Base-by-base conservation (phyloP, 2,113 vertebrate genomes). In the Myotis lucifugus region DNA sequence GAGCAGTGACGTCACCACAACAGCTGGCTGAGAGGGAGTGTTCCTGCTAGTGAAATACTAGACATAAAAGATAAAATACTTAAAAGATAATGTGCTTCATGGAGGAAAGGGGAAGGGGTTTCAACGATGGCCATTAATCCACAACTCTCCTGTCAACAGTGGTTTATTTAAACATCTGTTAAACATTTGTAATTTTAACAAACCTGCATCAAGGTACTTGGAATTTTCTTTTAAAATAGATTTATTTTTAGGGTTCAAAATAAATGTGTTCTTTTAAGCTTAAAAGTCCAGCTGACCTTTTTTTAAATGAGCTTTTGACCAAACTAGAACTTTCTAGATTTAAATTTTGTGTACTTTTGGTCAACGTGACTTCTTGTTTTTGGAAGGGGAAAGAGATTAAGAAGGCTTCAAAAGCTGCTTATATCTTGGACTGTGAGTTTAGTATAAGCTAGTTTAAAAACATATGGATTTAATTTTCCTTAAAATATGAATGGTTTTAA, bases 131-230 rank as follows among this genome's bases (percentile, higher is more conserved):
- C 32, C 74, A 97, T 97, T 95, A 94, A 91, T 97, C 91, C 32
- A 85, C 82, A 13, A 19, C 2, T 77, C 82, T 96, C 72, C 92
- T 91, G 89, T 84, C 92, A 92, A 14, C 54, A 59, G 12, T 96
- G 91, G 61, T 32, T 97, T 95, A 93, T 85, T 96, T 87, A 88
- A 91, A 96, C 67, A 95, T 96, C 52, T 97, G 72, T 94, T 96
- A 91, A 7, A 72, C 64, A 64, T 90, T 97, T 97, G 91, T 96
- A 97, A 94, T 85, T 61, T 81, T 95, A 77, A 85, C 86, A 82
- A 66, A 97, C 94, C 1, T 91, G 64, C 87, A 40, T 40, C 5
- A 0, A 95, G 90, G 29, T 97, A 93, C 52, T 93, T 91, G 84
- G 69, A 89, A 95, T 95, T 95, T 93, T 97, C 88, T 93, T 61